phyloP scores from a whole-genome alignment of 2,888 invertebrate genomes.

The Cataglyphis albicans region DNA sequence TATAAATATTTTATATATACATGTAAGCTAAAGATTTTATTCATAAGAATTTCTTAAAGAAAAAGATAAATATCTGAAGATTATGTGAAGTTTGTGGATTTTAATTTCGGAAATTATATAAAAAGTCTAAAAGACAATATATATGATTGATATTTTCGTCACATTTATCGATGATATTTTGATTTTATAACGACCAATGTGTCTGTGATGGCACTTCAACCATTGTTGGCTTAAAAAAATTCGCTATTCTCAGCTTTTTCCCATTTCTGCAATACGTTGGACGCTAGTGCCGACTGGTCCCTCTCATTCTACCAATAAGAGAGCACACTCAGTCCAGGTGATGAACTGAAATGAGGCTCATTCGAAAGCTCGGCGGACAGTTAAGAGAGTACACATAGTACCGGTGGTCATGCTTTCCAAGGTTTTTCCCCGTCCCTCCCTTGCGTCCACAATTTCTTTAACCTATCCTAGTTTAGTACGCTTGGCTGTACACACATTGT shows the following conservation, averaged over 20 bases:
- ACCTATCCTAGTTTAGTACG: conserved; percentile 54
- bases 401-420: conserved; percentile 50
- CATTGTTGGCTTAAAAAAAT: conserved; percentile 46
- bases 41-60: neutral
- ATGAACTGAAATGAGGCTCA: conserved; percentile 77
- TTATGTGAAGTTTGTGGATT: neutral
- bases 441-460: conserved; percentile 22
- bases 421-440: conserved; percentile 53
- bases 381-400: conserved; percentile 74
- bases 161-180: neutral
- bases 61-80: neutral
- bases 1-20: neutral
- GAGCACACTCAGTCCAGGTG: conserved; percentile 67
- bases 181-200: neutral
- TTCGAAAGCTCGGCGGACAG: conserved; percentile 75
- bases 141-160: neutral
- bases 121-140: conserved; percentile 43
- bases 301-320: neutral
- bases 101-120: conserved; percentile 71
- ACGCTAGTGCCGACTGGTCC: conserved; percentile 51
- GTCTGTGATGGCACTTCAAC: neutral
- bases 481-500: conserved; percentile 25
- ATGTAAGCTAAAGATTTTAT: neutral
- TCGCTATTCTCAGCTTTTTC: conserved; percentile 58
- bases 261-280: conserved; percentile 53